Base-by-base conservation (phyloP, 1,140 invertebrate genomes). In the Macrotrachela quadricornifera region DNA sequence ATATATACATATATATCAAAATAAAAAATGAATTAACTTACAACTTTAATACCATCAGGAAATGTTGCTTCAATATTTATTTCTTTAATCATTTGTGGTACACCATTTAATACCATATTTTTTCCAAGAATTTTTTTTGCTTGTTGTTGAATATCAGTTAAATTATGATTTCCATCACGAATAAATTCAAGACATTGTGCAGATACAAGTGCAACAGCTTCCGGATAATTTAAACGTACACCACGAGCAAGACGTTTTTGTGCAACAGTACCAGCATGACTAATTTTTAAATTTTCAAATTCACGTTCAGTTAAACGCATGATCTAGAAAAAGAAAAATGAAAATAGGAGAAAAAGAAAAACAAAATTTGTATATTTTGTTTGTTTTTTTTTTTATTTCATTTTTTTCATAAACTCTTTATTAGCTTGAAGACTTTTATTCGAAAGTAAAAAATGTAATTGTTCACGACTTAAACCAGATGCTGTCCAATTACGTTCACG, bases 21-120 rank as follows among this genome's bases (percentile, higher is more conserved):
- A 40, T 15, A 46, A 37, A 17, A 50, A 39, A 53, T n/a, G 13
- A 17, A n/a, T 42, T 21, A 14, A 36, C 54, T 41, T 55, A 71
- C 67, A 57, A 69, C 49, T 60, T 70, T 70, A 17, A 66, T 65
- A 18, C 69, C 69, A 57, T 71, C 69, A 0, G 64, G 62, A 58
- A 71, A 71, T 1, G 67, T 68, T 15, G 62, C 66, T 49, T 69
- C 67, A 10, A 71, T 55, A 46, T 66, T 63, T 10, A 71, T 57
- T 43, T 71, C 65, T 0, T 41, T 36, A 2, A 71, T 58, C 63
- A 70, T 65, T 36, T 62, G 57, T 0, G 55, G 56, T 13, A 71
- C 65, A 9, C 68, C 68, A 8, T 62, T 56, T 54, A 66, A 49
- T 0, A 71, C 62, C 49, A 70, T 67, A 21, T 60, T 59, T 10